A percentile compares a stretch with the other conserved stretches of the same genome.
Conservation (phyloP, 2,888 invertebrate genomes). For the Zaprionus obscuricornis region DNA sequence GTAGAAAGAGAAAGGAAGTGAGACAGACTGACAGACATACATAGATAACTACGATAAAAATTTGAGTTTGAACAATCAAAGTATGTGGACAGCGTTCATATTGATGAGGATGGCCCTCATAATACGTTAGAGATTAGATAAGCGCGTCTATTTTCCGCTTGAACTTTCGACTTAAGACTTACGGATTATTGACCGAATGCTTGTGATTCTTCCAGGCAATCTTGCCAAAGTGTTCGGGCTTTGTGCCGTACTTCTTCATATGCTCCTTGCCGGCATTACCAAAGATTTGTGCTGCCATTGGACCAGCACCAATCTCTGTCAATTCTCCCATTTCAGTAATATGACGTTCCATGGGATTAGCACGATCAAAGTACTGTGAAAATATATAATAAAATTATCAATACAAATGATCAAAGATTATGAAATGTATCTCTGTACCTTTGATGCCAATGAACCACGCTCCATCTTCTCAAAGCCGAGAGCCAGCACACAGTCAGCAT, state of each 20-base stretch:
- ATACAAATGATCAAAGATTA: too few species aligned
- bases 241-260: constrained; percentile 92
- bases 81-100: constrained; percentile 25
- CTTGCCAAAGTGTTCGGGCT: constrained; percentile 96
- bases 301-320: constrained; percentile 91
- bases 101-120: constrained; percentile 21
- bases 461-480: constrained; percentile 99
- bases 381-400: neutral
- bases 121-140: constrained; percentile 53
- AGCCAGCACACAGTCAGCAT: constrained; percentile 94
- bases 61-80: constrained; percentile 4
- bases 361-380: constrained; percentile 88
- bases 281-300: constrained; percentile 97
- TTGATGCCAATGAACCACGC: constrained; percentile 91
- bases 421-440: too few species aligned
- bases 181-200: constrained; percentile 98
- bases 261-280: constrained; percentile 98
- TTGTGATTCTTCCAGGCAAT: constrained; percentile 99
- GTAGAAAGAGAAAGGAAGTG: constrained; percentile 8
- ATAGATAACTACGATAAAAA: neutral
- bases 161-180: constrained; percentile 83
- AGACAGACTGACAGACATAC: constrained; percentile 5
- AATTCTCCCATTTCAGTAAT: constrained; percentile 93
- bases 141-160: constrained; percentile 3
- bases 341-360: constrained; percentile 95